Evolutionary conservation across 37 sponge, comb jelly and placozoan species (phyloP).

Genomic region (Petrosia ficiformis): DNA sequence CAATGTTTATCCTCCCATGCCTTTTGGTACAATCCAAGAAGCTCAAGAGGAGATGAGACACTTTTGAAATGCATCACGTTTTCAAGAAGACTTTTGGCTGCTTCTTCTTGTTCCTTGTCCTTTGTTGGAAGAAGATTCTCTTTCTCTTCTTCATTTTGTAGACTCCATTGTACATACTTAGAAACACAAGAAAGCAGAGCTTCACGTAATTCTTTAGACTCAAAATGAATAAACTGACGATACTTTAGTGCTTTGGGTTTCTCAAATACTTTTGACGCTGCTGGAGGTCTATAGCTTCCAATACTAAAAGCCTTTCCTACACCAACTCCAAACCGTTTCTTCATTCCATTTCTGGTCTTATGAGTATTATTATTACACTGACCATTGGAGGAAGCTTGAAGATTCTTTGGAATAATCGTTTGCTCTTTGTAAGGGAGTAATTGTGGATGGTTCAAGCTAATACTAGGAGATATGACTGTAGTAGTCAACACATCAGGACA

Average conservation of each 20-base stretch:
- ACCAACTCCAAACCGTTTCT: conserved; percentile 30
- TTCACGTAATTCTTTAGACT: conserved; percentile 5
- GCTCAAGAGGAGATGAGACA: background rate
- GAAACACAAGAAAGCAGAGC: conserved; percentile 8
- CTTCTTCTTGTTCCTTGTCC: conserved; percentile 20
- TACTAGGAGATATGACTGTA: background rate
- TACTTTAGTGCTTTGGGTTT: conserved; percentile 25
- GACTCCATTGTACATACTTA: conserved; percentile 30
- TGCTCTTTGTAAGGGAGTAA: background rate
- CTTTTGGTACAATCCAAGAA: background rate
- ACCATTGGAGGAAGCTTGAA: background rate
- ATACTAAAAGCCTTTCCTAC: conserved; percentile 46
- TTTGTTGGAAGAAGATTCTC: conserved; percentile 24
- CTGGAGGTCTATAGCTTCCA: conserved; percentile 26
- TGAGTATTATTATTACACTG: background rate
- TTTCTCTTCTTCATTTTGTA: conserved; percentile 12
- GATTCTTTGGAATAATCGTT: background rate
- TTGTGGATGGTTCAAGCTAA: conserved; percentile 21
- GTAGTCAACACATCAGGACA: conserved; percentile 1
- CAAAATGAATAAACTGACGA: conserved; percentile 40
- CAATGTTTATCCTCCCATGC: conserved; percentile 3
- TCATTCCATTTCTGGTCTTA: background rate
- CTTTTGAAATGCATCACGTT: background rate
- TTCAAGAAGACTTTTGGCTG: conserved; percentile 14
- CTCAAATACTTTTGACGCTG: background rate